A percentile compares a stretch with the other conserved stretches of the same genome.
Evolutionary conservation across 2,797 vertebrate species (phyloP).

Genomic region (Momotus momota): DNA sequence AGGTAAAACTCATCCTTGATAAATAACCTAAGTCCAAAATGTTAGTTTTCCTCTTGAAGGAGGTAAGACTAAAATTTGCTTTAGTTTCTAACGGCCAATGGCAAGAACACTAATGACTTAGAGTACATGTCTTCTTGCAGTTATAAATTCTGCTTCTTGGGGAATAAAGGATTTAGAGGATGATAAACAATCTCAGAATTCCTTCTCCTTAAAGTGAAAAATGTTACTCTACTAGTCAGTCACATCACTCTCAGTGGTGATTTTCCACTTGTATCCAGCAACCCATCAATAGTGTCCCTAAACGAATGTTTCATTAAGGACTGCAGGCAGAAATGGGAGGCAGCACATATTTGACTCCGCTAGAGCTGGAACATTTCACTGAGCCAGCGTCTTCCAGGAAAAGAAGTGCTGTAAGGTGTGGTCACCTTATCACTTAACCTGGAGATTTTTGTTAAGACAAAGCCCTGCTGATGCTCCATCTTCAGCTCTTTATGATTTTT

Average conservation of each 20-base stretch:
- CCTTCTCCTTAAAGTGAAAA: constrained; percentile 14
- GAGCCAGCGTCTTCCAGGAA: constrained; percentile 1
- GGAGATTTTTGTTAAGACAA: background rate
- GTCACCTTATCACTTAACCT: background rate
- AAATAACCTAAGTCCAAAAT: background rate
- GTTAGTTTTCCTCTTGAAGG: background rate
- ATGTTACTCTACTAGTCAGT: background rate
- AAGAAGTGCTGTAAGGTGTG: background rate
- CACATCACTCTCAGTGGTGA: background rate
- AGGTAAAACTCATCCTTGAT: background rate
- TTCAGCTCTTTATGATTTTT: background rate
- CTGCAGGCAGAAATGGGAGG: background rate
- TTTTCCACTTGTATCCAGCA: constrained; percentile 19
- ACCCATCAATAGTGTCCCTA: background rate
- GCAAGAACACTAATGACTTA: background rate
- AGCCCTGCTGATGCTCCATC: background rate
- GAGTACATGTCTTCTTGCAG: background rate
- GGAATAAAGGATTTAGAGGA: background rate
- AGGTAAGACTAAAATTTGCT: background rate
- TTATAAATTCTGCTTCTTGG: background rate
- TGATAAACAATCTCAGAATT: constrained; percentile 13
- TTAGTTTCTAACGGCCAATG: background rate
- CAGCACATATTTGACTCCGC: constrained; percentile 8
- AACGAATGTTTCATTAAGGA: constrained; percentile 42
- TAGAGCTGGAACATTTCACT: constrained; percentile 3